Percentiles rank a stretch among this genome's conserved stretches.
phyloP scores from a whole-genome alignment of 2,888 invertebrate species.

The Polietes domitor region DNA sequence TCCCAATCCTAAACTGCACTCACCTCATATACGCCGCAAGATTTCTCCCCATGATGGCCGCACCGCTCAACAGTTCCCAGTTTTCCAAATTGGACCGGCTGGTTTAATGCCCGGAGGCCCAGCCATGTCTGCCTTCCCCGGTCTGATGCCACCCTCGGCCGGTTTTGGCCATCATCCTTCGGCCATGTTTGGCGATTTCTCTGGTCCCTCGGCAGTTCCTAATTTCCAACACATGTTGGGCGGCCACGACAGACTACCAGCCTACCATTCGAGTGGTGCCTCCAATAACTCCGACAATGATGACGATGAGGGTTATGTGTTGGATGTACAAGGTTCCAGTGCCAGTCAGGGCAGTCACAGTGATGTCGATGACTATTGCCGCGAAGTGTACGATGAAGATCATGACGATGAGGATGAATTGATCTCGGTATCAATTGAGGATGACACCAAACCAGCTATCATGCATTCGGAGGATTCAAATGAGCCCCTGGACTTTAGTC shows the following conservation, averaged over 20 bases:
- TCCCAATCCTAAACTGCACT: conserved; percentile 97
- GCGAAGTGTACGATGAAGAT: conserved; percentile 69
- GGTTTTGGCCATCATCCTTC: conserved; percentile 42
- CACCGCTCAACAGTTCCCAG: conserved; percentile 88
- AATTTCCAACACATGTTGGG: conserved; percentile 69
- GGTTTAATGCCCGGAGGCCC: conserved; percentile 78
- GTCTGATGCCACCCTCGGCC: conserved; percentile 70
- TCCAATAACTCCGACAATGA: conserved; percentile 69
- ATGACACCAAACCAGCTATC: conserved; percentile 48
- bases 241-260: conserved; percentile 68
- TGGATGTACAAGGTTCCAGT: conserved; percentile 73
- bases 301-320: conserved; percentile 74
- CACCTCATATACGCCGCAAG: conserved; percentile 95
- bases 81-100: conserved; percentile 84
- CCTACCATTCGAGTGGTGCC: conserved; percentile 46
- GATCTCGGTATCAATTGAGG: conserved; percentile 66
- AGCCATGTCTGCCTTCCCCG: conserved; percentile 84
- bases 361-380: conserved; percentile 72
- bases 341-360: conserved; percentile 77
- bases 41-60: conserved; percentile 96
- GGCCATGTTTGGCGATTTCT: conserved; percentile 72
- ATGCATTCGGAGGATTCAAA: conserved; percentile 70
- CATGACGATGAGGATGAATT: conserved; percentile 66
- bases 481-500: conserved; percentile 79
- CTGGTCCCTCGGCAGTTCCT: conserved; percentile 48